Evolutionary conservation across 2,888 invertebrate species (phyloP).

Genomic region (Hartigia nigra): DNA sequence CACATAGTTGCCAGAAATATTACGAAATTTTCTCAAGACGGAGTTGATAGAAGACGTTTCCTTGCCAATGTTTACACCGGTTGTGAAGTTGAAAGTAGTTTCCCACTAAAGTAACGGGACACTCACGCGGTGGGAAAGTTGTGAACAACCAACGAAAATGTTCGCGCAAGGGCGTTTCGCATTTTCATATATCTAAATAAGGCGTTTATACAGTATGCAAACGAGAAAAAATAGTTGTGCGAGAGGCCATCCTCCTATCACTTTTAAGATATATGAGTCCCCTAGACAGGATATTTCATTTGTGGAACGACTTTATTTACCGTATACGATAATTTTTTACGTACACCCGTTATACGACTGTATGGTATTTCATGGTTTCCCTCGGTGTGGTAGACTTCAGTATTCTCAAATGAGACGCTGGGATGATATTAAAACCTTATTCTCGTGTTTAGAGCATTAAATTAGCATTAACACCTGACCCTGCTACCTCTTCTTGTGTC

Average conservation of each 20-base stretch:
- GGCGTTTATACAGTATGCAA: no score
- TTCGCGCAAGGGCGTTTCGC: neutral
- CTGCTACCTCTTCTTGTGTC: conserved; percentile 7
- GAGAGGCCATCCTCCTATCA: no score
- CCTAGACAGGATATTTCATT: no score
- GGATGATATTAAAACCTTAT: neutral
- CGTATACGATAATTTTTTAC: neutral
- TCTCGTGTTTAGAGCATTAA: conserved; percentile 10
- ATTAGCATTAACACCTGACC: conserved; percentile 27
- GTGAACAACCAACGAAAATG: neutral
- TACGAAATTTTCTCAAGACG: neutral
- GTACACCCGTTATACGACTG: neutral
- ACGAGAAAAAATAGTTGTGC: no score
- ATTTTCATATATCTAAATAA: neutral
- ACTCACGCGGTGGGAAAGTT: neutral
- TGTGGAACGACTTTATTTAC: no score
- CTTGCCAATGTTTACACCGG: neutral
- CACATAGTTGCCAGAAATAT: neutral
- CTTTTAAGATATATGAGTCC: no score
- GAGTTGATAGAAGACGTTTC: neutral
- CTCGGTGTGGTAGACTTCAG: neutral
- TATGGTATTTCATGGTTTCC: neutral
- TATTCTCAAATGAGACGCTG: neutral
- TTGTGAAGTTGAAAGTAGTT: neutral
- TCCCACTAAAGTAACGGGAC: neutral